Base-by-base conservation (phyloP, 2,113 vertebrate species). In the Osmerus eperlanus region DNA sequence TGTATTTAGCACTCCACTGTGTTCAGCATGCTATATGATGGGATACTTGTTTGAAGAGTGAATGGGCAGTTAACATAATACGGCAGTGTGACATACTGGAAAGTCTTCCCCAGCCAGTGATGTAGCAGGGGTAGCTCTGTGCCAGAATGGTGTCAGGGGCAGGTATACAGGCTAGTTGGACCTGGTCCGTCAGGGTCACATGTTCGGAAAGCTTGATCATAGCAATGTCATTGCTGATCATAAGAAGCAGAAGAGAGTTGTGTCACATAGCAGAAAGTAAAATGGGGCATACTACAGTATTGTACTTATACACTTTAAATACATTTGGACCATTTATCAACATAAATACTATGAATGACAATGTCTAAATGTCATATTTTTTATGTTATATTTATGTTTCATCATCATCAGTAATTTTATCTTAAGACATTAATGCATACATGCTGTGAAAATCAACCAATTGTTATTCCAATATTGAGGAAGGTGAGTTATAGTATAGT, bases 21-120 rank as follows among this genome's bases (percentile, higher is more conserved):
- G 58, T 19, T 14, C 12, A 70, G 21, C 9, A 32, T 18, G 7
- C n/a, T 15, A 13, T 21, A 47, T 13, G 54, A 4, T 18, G 54
- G 54, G 16, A n/a, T 56, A 18, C 15, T 56, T n/a, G 7, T 15
- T 18, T 5, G 54, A 18, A 56, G 54, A 4, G n/a, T 15, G 54
- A 15, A 56, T 3, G 16, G 54, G 54, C n/a, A 56, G 16, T 56
- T 56, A n/a, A 56, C 0, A n/a, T 4, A 5, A 72, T 7, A 2
- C 21, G 6, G 41, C n/a, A 2, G 25, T 15, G 25, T 11, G 14
- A 2, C 82, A 73, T 73, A 88, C 86, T 88, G 70, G 63, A 83
- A 41, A 84, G 64, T 62, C 84, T 78, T 62, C 87, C 87, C 86
- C 87, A 89, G 67, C 87, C 87, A 0, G 86, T 77, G 61, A 86